phyloP scores from a whole-genome alignment of 1,140 invertebrate genomes.

The Branchinecta lindahli region DNA sequence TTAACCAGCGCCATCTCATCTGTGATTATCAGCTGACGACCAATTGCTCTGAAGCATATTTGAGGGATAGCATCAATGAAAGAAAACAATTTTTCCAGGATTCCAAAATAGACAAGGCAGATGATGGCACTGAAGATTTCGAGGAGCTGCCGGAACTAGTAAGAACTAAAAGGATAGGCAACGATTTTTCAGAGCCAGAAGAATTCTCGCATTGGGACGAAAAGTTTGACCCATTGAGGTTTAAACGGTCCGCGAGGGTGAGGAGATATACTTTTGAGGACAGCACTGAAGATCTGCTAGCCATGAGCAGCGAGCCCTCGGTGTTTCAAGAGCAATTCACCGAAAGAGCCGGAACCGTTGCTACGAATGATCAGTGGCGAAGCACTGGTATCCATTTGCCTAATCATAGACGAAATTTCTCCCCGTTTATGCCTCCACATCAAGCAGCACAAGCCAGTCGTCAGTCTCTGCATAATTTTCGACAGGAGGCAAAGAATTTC shows the following conservation, averaged over 20 bases:
- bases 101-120: not conserved
- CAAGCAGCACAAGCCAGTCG: not conserved
- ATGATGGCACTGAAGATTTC: not conserved
- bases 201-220: not conserved
- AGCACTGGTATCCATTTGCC: not conserved
- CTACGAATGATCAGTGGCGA: not conserved
- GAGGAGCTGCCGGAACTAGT: not conserved
- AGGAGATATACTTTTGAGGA: not conserved
- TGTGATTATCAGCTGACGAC: not conserved
- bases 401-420: constrained; percentile 1
- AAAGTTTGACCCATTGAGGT: not conserved
- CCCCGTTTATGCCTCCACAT: not conserved
- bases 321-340: not conserved
- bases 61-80: not conserved
- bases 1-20: not conserved
- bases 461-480: not conserved
- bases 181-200: not conserved
- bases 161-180: not conserved
- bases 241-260: not conserved
- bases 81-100: not conserved
- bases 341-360: not conserved
- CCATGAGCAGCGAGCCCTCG: not conserved
- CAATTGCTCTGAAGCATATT: not conserved
- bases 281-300: not conserved
- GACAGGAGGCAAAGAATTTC: not conserved